Evolutionary conservation across 2,113 vertebrate genomes (phyloP), one percentile per base, ranked within the genome.

Genomic region (Numida meleagris): DNA sequence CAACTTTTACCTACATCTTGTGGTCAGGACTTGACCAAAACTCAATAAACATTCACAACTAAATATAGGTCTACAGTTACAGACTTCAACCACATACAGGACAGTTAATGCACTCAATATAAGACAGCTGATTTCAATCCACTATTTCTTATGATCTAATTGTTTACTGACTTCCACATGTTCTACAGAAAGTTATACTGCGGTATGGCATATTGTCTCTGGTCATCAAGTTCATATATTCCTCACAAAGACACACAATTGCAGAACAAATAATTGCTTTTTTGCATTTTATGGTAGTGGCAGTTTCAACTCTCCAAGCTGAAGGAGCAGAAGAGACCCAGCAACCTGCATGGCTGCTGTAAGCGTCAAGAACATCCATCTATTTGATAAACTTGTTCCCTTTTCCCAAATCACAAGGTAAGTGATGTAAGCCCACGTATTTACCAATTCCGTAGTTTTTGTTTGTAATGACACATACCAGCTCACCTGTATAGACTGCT

Each of bases 21-120:
- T 9, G 53, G 61, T 72, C 70, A 78, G 57, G 81, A 77, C 20
- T 27, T 31, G 46, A 81, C 51, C 83, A 84, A 81, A 80, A 63
- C 10, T 40, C 38, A 94, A 50, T 17, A 82, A 73, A 73, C 23
- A 38, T n/a, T 68, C 16, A 48, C 14, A 45, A 48, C 31, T 73
- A 82, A 91, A 82, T 0, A 2, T 10, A 48, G 0, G 0, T 24
- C 2, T 1, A 57, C 53, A 82, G 48, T 36, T 53, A 80, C 18
- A 57, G 43, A 25, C 72, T 86, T 59, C 73, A 38, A 90, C 27
- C 53, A n/a, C 3, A 9, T 15, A 38, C 0, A 18, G 53, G 55
- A 42, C 8, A 76, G 31, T 73, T 13, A 38, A 21, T 10, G 18
- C 0, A 2, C n/a, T 33, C n/a, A 27, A 82, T 2, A 2, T 43